Conservation (phyloP, 2,797 vertebrate species). For the Characodon lateralis region DNA sequence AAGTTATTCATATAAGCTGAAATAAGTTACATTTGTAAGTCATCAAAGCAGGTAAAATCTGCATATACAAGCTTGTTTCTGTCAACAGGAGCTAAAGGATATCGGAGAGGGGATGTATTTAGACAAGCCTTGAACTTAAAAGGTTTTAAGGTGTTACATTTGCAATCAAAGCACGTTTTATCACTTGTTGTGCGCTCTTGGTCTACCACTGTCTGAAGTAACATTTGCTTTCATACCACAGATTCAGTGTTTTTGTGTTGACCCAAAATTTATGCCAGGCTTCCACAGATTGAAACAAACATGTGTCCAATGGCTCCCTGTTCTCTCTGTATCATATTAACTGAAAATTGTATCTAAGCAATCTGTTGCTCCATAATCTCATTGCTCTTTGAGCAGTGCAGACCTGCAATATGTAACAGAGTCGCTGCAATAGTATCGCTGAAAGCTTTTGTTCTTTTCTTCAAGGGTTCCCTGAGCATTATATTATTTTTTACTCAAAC, state of each 20-base stretch:
- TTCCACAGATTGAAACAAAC: constrained; percentile 26
- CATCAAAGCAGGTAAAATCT: neutral
- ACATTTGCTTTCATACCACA: neutral
- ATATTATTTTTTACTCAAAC: neutral
- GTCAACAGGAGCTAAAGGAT: neutral
- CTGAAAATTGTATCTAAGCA: constrained; percentile 51
- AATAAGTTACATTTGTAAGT: neutral
- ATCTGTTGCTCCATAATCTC: constrained; percentile 58
- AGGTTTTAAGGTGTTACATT: neutral
- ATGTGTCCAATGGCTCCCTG: constrained; percentile 6
- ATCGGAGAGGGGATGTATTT: neutral
- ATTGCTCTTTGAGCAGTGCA: constrained; percentile 38
- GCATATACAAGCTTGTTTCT: neutral
- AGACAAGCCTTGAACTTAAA: neutral
- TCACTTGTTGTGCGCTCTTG: neutral
- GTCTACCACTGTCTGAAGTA: neutral
- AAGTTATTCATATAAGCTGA: neutral
- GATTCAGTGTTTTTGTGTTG: neutral
- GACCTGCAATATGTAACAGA: constrained; percentile 27
- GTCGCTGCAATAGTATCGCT: constrained; percentile 22
- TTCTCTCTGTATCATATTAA: constrained; percentile 29
- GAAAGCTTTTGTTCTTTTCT: constrained; percentile 1
- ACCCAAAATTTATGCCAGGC: constrained; percentile 4
- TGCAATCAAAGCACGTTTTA: neutral
- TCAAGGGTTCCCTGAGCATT: neutral